Evolutionary conservation across 2,888 invertebrate species (phyloP), one percentile per base, ranked within the genome.

Genomic region (Orchestes rusci): DNA sequence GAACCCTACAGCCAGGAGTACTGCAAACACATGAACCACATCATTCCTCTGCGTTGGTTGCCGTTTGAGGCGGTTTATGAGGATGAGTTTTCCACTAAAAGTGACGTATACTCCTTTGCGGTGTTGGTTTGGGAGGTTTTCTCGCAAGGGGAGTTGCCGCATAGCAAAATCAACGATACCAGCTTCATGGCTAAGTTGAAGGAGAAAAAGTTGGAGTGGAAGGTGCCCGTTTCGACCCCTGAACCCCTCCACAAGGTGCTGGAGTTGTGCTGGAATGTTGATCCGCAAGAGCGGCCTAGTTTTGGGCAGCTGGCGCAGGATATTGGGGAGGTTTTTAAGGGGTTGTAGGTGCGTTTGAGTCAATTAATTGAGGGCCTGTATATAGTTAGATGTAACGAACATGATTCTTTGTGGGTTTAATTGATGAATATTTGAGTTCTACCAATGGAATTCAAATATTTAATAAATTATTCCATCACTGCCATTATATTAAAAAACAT

Each of bases 1-100:
- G 93, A 90, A 56, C 88, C 91, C 0, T 89, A 94, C 66, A 84
- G 85, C 32, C 82, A 84, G 55, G 94, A 96, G 64, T 96, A 95
- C 69, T 87, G 79, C 65, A 86, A 86, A 56, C 78, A 87, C 59
- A 80, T 84, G 47, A 89, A 91, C 61, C 79, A 85, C 76, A 77
- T 85, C 56, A 77, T 94, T 34, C 93, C 94, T 0, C 70, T 94
- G 8, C 79, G 95, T 55, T 95, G 95, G 95, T 66, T 93, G 65
- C 87, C 94, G 0, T 76, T 80, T 13, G 95, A 96, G 66, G 91
- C 91, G 1, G 84, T 91, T 1, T 73, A 85, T 53, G 93, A 94
- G 58, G 89, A 89, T 45, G 92, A 93, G 51, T 92, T 82, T 66
- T 91, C 93, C 10, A 86, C 87, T 31, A 93, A 93, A 65, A 91